Evolutionary conservation across 2,113 vertebrate species (phyloP).

Genomic region (Onychorhynchus coronatus): DNA sequence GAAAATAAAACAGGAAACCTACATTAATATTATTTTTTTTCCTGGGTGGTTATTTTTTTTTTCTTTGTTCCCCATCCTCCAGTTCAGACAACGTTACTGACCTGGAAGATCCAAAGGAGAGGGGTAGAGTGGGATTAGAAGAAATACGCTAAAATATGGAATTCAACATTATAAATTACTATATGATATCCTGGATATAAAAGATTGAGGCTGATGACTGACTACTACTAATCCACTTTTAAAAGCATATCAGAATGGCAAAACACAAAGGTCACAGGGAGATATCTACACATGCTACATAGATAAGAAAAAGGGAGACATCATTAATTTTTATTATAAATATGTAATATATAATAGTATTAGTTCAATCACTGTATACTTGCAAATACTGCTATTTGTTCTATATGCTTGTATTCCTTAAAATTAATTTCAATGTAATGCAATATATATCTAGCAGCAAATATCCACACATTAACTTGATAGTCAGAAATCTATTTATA

Average conservation of each 20-base stretch:
- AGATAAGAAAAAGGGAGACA: background rate
- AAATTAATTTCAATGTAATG: background rate
- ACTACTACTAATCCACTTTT: background rate
- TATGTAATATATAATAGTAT: background rate
- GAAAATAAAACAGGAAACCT: background rate
- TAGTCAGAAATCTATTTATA: background rate
- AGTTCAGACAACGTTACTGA: background rate
- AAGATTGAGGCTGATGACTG: background rate
- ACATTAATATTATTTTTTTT: background rate
- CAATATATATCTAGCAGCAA: background rate
- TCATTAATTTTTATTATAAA: background rate
- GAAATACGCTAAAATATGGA: background rate
- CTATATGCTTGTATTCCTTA: background rate
- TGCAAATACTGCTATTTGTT: background rate
- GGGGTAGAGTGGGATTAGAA: background rate
- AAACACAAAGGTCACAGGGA: background rate
- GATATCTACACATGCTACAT: background rate
- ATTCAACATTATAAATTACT: background rate
- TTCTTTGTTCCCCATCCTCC: background rate
- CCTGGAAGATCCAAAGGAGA: background rate
- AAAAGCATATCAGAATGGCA: background rate
- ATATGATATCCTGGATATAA: background rate
- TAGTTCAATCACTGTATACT: background rate
- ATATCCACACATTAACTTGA: background rate
- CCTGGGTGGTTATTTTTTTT: accelerated